A percentile compares a stretch with the other conserved stretches of the same genome.
These are phyloP conservation scores for Gila orcuttii DNA, from an alignment of 2,113 vertebrate species.

Conservation along the genomic window DNA sequence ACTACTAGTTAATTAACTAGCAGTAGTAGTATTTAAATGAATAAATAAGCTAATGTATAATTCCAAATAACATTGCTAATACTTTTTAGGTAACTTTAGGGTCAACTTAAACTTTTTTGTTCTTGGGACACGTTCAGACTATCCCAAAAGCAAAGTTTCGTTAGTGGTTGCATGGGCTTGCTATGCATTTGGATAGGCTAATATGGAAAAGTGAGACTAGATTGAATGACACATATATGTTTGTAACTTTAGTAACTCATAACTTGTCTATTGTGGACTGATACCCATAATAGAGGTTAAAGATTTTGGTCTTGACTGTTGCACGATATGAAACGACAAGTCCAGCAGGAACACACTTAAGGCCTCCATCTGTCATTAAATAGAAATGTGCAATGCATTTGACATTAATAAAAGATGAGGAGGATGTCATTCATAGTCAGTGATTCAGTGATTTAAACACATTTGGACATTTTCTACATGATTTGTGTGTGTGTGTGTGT, in stretches of 20 bases:
- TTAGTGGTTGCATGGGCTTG: background rate
- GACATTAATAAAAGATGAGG: slow-evolving; percentile 48
- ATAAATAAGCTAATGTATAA: too few species aligned
- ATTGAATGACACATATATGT: background rate
- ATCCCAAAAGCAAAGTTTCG: background rate
- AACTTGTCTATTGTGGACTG: background rate
- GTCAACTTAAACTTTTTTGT: too few species aligned
- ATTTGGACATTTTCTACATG: slow-evolving; percentile 47
- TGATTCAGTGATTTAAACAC: slow-evolving; percentile 42
- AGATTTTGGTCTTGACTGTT: slow-evolving; percentile 38
- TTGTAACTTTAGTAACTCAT: background rate
- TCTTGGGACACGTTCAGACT: background rate
- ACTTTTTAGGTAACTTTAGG: background rate
- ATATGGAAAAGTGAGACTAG: background rate
- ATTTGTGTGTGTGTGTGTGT: background rate
- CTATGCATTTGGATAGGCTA: background rate
- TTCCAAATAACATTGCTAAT: too few species aligned
- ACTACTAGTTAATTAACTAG: too few species aligned
- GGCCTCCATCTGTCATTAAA: slow-evolving; percentile 49
- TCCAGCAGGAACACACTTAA: slow-evolving; percentile 28
- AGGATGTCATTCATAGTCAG: slow-evolving; percentile 47
- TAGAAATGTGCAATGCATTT: slow-evolving; percentile 41
- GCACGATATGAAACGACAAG: slow-evolving; percentile 32
- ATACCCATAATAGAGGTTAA: background rate
- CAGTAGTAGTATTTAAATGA: too few species aligned